phyloP scores from a whole-genome alignment of 2,113 vertebrate genomes.

The Rhadina sibilatrix region DNA sequence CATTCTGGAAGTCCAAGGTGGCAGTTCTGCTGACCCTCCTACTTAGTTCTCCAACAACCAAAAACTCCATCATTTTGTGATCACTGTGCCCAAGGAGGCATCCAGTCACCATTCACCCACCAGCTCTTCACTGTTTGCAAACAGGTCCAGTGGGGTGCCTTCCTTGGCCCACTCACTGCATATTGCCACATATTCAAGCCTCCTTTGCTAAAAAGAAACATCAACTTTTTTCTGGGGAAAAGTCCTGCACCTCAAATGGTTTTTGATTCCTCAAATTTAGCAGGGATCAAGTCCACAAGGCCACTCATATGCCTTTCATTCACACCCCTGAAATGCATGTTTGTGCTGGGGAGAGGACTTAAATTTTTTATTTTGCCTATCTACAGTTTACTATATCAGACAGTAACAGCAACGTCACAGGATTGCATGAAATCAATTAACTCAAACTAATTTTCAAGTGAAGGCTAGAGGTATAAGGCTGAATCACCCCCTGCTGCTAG shows the following conservation, averaged over 20 bases:
- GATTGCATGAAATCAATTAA: neutral
- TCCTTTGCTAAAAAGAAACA: neutral
- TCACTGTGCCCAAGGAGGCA: neutral
- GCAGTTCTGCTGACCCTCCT: neutral
- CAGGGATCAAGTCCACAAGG: neutral
- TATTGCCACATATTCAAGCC: neutral
- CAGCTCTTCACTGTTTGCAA: neutral
- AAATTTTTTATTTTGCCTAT: neutral
- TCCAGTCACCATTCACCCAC: neutral
- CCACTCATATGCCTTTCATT: neutral
- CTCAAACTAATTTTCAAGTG: neutral
- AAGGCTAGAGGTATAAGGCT: neutral
- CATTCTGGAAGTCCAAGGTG: neutral
- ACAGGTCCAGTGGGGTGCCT: fast-evolving
- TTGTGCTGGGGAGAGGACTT: neutral
- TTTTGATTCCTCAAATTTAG: neutral
- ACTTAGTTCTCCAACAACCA: neutral
- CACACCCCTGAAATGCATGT: neutral
- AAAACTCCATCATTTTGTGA: neutral
- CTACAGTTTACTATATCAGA: neutral
- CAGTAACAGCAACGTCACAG: neutral
- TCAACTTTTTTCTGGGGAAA: neutral
- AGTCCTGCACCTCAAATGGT: neutral
- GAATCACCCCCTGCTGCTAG: neutral
- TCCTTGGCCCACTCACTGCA: neutral